Evolutionary conservation across 2,888 invertebrate species (phyloP).

Genomic region (Synergus gifuensis): DNA sequence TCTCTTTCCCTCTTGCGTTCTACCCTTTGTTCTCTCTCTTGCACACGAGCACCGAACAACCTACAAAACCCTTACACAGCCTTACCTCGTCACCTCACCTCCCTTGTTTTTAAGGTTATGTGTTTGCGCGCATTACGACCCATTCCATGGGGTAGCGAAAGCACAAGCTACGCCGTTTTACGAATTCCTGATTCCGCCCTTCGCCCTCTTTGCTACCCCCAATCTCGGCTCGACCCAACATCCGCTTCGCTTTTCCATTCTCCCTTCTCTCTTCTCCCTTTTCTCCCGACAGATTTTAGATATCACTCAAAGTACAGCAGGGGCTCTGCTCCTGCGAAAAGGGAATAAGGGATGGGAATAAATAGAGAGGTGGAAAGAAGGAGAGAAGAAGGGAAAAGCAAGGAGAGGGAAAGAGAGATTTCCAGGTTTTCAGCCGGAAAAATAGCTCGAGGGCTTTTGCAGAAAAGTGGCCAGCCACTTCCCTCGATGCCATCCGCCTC

Average conservation of each 20-base stretch:
- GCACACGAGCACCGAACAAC: conserved; percentile 42
- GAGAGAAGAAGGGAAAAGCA: not conserved
- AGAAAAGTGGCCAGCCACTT: conserved; percentile 57
- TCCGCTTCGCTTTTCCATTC: not conserved
- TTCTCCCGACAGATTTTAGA: conserved; percentile 47
- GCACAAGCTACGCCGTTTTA: conserved; percentile 68
- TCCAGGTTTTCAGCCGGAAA: conserved; percentile 49
- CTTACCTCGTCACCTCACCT: conserved; percentile 57
- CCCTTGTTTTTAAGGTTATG: conserved; percentile 75
- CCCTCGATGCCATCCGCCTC: conserved; percentile 49
- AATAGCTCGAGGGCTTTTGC: conserved; percentile 56
- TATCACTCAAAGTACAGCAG: conserved; percentile 40
- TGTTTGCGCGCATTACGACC: conserved; percentile 72
- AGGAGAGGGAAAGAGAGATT: not conserved
- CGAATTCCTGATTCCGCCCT: conserved; percentile 70
- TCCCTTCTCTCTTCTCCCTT: conserved; percentile 42
- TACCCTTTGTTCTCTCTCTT: conserved; percentile 43
- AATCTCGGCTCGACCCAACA: conserved; percentile 38
- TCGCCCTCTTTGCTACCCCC: conserved; percentile 53
- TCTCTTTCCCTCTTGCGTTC: conserved; percentile 35
- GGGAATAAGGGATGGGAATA: conserved; percentile 28
- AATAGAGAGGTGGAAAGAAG: conserved; percentile 35
- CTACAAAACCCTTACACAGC: conserved; percentile 49
- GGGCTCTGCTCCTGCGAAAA: conserved; percentile 1
- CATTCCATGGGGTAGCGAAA: conserved; percentile 63